Conservation (phyloP, 2,113 vertebrate species). For the Pangasianodon hypophthalmus region DNA sequence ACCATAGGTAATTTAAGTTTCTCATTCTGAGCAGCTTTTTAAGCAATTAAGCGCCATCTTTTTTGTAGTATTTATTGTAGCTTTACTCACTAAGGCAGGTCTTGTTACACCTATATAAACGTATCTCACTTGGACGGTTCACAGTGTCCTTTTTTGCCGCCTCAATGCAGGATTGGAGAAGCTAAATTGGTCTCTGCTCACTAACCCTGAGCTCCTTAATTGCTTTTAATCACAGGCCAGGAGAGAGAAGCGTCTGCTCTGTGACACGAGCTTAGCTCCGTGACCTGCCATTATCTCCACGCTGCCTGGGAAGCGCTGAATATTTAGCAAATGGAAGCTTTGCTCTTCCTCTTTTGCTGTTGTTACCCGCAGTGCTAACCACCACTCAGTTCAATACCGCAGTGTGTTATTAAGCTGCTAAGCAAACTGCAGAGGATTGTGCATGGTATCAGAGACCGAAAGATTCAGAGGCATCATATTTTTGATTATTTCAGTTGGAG, state of each 20-base stretch:
- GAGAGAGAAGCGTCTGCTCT: constrained; percentile 21
- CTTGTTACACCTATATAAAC: constrained; percentile 15
- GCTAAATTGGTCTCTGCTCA: not conserved
- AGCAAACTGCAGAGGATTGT: not conserved
- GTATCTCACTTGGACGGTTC: not conserved
- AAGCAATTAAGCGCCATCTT: not conserved
- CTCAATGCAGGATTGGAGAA: not conserved
- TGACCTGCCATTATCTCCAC: constrained; percentile 46
- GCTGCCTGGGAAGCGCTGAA: constrained; percentile 16
- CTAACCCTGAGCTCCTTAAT: constrained; percentile 37
- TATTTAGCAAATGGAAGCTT: constrained; percentile 30
- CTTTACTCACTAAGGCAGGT: not conserved
- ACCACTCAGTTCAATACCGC: constrained; percentile 12
- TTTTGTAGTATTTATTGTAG: not conserved
- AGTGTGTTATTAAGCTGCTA: constrained; percentile 38
- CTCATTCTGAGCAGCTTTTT: not conserved
- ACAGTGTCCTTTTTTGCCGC: not conserved
- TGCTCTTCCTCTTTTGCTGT: not conserved
- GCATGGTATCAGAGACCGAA: not conserved
- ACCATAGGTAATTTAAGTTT: not conserved
- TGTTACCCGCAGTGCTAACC: constrained; percentile 35
- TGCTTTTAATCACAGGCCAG: constrained; percentile 42
- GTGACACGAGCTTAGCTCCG: constrained; percentile 44
- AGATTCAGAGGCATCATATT: not conserved
- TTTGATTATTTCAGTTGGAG: not conserved